A percentile compares a stretch with the other conserved stretches of the same genome.
Conservation (phyloP, 2,888 invertebrate species). For the Hypsopygia costalis region DNA sequence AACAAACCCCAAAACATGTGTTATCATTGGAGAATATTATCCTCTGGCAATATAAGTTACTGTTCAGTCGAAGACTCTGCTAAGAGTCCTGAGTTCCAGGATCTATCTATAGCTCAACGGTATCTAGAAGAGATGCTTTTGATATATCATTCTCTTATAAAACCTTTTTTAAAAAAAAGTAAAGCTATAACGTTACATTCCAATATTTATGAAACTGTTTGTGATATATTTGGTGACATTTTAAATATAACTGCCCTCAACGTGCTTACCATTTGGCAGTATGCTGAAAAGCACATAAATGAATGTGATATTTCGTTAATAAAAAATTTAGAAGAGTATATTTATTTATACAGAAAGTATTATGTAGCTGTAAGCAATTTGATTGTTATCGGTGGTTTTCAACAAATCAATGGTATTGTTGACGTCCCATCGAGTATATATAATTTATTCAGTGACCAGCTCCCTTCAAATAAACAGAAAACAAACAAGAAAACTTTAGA, state of each 20-base stretch:
- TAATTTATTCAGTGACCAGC: constrained; percentile 78
- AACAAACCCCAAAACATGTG: constrained; percentile 67
- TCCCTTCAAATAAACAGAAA: constrained; percentile 76
- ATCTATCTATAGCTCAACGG: constrained; percentile 83
- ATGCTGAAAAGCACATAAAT: constrained; percentile 83
- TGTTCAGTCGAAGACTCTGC: constrained; percentile 61
- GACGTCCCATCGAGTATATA: constrained; percentile 80
- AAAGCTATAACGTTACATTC: constrained; percentile 76
- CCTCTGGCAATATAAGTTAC: constrained; percentile 69
- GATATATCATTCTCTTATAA: constrained; percentile 82
- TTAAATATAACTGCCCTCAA: constrained; percentile 85
- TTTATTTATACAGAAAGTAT: constrained; percentile 86
- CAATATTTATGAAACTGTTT: constrained; percentile 82
- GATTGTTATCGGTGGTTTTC: constrained; percentile 85
- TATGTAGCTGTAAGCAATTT: constrained; percentile 86
- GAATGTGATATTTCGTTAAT: constrained; percentile 85
- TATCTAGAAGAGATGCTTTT: constrained; percentile 85
- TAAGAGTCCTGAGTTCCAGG: constrained; percentile 68
- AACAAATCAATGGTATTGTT: constrained; percentile 82
- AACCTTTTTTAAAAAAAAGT: constrained; percentile 83
- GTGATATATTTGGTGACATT: constrained; percentile 84
- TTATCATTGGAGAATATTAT: constrained; percentile 71
- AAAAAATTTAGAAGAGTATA: constrained; percentile 85
- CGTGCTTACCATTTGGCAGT: constrained; percentile 85
- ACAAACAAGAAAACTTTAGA: constrained; percentile 79